A percentile compares a stretch with the other conserved stretches of the same genome.
Conservation (phyloP, 2,797 vertebrate species). For the Emys orbicularis region DNA sequence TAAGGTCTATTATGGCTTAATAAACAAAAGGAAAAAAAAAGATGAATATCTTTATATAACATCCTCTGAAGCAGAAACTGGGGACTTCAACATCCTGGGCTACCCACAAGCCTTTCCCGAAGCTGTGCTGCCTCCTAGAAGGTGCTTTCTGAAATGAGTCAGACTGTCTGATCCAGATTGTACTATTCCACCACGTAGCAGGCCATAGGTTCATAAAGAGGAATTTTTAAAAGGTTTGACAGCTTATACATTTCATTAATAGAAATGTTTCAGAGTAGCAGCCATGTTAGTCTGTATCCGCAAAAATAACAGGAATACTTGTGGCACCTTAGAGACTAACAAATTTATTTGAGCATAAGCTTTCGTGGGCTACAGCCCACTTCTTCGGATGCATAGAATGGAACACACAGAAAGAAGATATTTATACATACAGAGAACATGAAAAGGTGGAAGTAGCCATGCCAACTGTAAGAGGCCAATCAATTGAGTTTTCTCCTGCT, state of each 20-base stretch:
- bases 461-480: too few species aligned
- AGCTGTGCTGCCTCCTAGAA: not conserved
- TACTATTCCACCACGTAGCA: not conserved
- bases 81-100: not conserved
- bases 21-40: slow-evolving; percentile 20
- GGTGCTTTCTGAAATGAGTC: not conserved
- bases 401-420: too few species aligned
- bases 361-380: too few species aligned
- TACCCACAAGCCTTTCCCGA: not conserved
- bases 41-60: slow-evolving; percentile 7
- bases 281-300: too few species aligned
- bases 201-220: not conserved
- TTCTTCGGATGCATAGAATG: too few species aligned
- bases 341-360: too few species aligned
- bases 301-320: too few species aligned
- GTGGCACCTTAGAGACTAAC: too few species aligned
- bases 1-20: slow-evolving; percentile 36
- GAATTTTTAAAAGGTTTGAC: not conserved
- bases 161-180: not conserved
- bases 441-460: too few species aligned
- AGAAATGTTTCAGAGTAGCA: not conserved
- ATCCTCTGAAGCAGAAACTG: not conserved
- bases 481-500: too few species aligned
- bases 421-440: too few species aligned
- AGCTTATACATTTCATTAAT: not conserved